Conservation (phyloP, 2,888 invertebrate species). For the Idaea straminata region DNA sequence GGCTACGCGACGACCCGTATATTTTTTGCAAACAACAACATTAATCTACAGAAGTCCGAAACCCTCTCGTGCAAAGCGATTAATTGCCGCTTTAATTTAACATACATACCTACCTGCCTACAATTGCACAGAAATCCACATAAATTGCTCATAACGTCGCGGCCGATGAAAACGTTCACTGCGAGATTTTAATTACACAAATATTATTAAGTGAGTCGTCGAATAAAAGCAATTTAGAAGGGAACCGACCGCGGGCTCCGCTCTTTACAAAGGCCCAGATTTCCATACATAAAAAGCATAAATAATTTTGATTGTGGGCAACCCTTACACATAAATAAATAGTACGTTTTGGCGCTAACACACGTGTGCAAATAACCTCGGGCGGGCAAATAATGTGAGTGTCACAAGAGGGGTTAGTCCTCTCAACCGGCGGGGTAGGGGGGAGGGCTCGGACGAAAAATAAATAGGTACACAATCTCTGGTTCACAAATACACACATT, state of each 20-base stretch:
- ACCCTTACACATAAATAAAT: slow-evolving; percentile 64
- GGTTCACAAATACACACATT: slow-evolving; percentile 67
- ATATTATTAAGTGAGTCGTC: slow-evolving; percentile 71
- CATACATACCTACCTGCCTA: slow-evolving; percentile 27
- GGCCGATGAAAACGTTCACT: slow-evolving; percentile 56
- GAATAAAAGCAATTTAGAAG: slow-evolving; percentile 67
- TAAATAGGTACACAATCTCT: slow-evolving; percentile 72
- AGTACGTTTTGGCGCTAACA: slow-evolving; percentile 55
- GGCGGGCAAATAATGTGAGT: slow-evolving; percentile 64
- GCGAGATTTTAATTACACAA: slow-evolving; percentile 74
- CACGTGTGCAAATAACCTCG: slow-evolving; percentile 59
- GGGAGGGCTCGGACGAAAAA: slow-evolving; percentile 51
- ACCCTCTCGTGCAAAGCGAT: slow-evolving; percentile 33
- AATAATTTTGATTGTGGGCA: slow-evolving; percentile 73
- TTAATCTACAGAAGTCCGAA: slow-evolving; percentile 30
- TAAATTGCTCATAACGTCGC: slow-evolving; percentile 54
- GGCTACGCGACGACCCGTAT: slow-evolving; percentile 22
- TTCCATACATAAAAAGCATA: slow-evolving; percentile 69
- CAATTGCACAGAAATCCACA: slow-evolving; percentile 41
- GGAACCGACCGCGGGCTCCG: slow-evolving; percentile 23
- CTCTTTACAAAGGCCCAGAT: slow-evolving; percentile 57
- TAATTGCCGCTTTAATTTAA: slow-evolving; percentile 51
- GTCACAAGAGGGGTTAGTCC: slow-evolving; percentile 42
- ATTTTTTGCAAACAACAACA: slow-evolving; percentile 32
- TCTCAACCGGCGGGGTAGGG: slow-evolving; percentile 25